Conservation (phyloP, 2,888 invertebrate genomes). For the Cylindroiulus punctatus region DNA sequence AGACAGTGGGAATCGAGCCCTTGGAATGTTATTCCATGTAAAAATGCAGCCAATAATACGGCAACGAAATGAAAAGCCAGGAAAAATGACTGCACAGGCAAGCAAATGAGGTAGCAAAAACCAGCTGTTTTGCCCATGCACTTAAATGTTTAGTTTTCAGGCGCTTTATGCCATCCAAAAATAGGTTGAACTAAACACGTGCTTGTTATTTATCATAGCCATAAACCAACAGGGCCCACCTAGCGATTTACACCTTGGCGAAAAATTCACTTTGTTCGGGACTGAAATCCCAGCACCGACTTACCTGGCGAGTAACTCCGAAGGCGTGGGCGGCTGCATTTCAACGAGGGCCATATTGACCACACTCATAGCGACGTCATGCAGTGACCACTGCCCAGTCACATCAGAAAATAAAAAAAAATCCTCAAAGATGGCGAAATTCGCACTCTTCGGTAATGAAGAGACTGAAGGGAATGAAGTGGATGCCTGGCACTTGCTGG, state of each 20-base stretch:
- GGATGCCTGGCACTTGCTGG: neutral
- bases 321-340: constrained; percentile 54
- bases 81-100: too few relatives aligned
- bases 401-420: neutral
- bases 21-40: too few relatives aligned
- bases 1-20: too few relatives aligned
- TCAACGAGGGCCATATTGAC: constrained; percentile 54
- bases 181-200: constrained; percentile 21
- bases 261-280: neutral
- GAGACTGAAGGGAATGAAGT: neutral
- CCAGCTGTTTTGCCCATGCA: neutral
- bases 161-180: neutral
- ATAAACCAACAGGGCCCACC: constrained; percentile 9
- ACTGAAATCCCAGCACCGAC: neutral
- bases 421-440: neutral
- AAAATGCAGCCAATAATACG: too few relatives aligned
- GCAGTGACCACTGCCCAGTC: neutral
- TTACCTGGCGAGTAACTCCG: constrained; percentile 51
- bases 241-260: neutral
- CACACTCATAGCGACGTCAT: neutral
- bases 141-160: neutral
- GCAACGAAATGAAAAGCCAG: too few relatives aligned
- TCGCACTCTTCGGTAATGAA: neutral
- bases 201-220: neutral
- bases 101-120: neutral